Percentiles rank a stretch among this genome's conserved stretches.
Conservation (phyloP, 2,888 invertebrate species). For the Cataglyphis albicans region DNA sequence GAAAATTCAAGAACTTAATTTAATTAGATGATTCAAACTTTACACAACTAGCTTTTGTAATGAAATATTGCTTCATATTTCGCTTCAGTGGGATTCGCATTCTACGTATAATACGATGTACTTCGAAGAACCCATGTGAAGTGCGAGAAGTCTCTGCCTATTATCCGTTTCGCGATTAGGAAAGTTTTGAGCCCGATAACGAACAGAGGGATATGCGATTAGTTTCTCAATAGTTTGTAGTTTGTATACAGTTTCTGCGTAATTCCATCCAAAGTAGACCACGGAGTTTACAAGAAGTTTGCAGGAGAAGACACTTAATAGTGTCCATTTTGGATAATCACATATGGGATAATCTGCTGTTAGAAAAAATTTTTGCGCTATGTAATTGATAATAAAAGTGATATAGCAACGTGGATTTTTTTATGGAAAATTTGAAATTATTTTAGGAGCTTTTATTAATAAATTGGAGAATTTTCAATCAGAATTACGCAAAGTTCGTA, state of each 20-base stretch:
- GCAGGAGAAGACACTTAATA: slow-evolving; percentile 24
- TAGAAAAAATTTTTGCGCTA: neutral
- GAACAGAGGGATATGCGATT: slow-evolving; percentile 54
- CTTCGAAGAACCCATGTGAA: slow-evolving; percentile 16
- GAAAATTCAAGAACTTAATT: slow-evolving; percentile 15
- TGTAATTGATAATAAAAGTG: neutral
- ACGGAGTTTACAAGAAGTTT: slow-evolving; percentile 41
- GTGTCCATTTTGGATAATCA: slow-evolving; percentile 31
- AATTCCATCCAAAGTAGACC: slow-evolving; percentile 58
- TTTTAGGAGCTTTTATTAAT: neutral
- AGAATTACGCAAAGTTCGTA: neutral
- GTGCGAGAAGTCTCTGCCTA: slow-evolving; percentile 41
- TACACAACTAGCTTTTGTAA: neutral
- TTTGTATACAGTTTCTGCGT: slow-evolving; percentile 52
- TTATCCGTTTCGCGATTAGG: slow-evolving; percentile 54
- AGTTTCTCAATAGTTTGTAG: slow-evolving; percentile 57
- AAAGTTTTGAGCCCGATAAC: slow-evolving; percentile 48
- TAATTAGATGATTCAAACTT: slow-evolving; percentile 13
- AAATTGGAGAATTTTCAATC: neutral
- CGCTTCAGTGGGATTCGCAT: slow-evolving; percentile 8
- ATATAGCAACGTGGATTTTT: neutral
- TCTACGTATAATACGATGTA: slow-evolving; percentile 1
- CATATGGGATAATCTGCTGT: neutral
- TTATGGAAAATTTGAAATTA: neutral
- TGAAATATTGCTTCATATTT: slow-evolving; percentile 26